Base-by-base conservation (phyloP, 1,140 invertebrate genomes). In the Papilio polytes region DNA sequence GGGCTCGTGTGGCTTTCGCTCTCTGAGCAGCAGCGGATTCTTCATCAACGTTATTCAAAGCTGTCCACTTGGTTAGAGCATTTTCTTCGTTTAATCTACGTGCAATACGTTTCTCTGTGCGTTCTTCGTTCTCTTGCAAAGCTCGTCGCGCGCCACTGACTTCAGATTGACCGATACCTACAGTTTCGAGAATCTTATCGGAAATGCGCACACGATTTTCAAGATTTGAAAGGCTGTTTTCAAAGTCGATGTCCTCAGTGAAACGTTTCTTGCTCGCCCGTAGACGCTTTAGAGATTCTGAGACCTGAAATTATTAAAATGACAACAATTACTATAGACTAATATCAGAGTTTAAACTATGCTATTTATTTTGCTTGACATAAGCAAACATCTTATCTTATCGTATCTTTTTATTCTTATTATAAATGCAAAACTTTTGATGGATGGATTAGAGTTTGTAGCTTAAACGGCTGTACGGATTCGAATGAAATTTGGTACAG, bases 111-210 rank as follows among this genome's bases (percentile, higher is more conserved):
- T 95, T 96, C 70, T 96, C 90, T 76, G 95, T 95, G 80, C 95
- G 92, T 74, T 95, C 93, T 74, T 94, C 91, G 80, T 95, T 94
- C 66, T 95, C 94, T 74, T 94, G 92, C 22, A 95, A 84, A n/a
- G 94, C 94, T 70, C 91, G 85, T 77, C 92, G 90, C 10, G 93
- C 91, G 51, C 90, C 84, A 63, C 87, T 93, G 8, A 94, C 91
- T 15, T 95, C 95, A 20, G 87, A 87, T 41, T 88, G 85, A 1
- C 89, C 89, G 72, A 94, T 85, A 6, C 96, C 96, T 2, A 96
- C 96, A 79, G 91, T 95, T 84, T 96, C 96, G 44, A 96, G 90
- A 36, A 96, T 95, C 88, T 96, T 96, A 77, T 96, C 96, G 3
- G 96, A 95, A 78, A 96, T 93, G 41, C 96, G 91, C 84, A 96